Evolutionary conservation across 2,113 vertebrate genomes (phyloP).

Genomic region (Crotalus horridus): DNA sequence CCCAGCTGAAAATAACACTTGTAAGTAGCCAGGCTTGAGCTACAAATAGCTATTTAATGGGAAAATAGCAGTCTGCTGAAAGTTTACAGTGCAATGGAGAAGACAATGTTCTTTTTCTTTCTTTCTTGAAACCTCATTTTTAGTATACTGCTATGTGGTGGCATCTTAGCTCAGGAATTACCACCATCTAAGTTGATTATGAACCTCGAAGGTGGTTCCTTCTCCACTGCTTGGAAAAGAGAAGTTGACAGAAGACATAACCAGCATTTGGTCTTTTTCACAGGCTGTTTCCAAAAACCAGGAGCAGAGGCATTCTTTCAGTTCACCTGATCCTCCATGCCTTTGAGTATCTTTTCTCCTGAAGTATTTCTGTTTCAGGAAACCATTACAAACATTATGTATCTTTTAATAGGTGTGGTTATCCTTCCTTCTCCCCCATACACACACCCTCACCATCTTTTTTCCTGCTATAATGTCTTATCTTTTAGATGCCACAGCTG

Average conservation of each 20-base stretch:
- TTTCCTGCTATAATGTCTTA: neutral
- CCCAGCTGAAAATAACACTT: slow-evolving; percentile 1
- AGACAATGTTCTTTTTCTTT: neutral
- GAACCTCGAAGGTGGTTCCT: neutral
- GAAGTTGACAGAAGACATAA: neutral
- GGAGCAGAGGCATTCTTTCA: neutral
- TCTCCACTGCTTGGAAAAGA: neutral
- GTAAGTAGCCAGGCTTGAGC: neutral
- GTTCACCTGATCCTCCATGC: neutral
- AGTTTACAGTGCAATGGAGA: neutral
- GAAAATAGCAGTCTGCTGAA: neutral
- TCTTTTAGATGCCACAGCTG: neutral
- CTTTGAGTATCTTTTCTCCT: neutral
- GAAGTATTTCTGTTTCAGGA: neutral
- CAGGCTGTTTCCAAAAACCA: neutral
- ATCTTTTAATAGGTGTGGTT: neutral
- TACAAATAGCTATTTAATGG: neutral
- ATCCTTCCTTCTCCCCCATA: neutral
- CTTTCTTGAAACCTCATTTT: neutral
- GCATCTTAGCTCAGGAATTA: neutral
- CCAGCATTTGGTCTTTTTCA: neutral
- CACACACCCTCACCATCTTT: neutral
- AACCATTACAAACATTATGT: neutral
- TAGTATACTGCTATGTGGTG: neutral
- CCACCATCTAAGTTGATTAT: neutral